Conservation (phyloP, 1,140 invertebrate species). For the Ephestia elutella region DNA sequence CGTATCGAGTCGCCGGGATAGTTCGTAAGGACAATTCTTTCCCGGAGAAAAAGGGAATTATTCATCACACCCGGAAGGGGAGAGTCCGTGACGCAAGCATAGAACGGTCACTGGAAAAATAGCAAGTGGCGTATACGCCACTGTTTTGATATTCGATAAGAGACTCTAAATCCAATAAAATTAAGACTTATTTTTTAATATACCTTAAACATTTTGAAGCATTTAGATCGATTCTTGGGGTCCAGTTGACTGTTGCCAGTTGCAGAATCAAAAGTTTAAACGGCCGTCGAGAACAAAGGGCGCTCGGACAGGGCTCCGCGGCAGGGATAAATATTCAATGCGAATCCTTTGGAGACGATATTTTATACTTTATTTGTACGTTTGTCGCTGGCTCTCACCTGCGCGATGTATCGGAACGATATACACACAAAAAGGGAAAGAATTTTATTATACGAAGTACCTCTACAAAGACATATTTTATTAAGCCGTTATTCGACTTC, state of each 20-base stretch:
- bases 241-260: constrained; percentile 69
- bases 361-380: constrained; percentile 64
- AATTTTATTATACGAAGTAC: constrained; percentile 22
- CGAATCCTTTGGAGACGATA: constrained; percentile 71
- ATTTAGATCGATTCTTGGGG: constrained; percentile 56
- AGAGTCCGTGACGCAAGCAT: constrained; percentile 71
- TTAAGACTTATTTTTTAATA: constrained; percentile 31
- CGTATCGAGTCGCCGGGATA: constrained; percentile 65
- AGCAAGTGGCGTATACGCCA: constrained; percentile 33
- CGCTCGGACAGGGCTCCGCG: constrained; percentile 53
- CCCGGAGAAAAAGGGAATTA: constrained; percentile 70
- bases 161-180: constrained; percentile 9
- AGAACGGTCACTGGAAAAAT: constrained; percentile 57
- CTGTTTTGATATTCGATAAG: constrained; percentile 10
- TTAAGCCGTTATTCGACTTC: not conserved
- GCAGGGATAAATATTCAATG: constrained; percentile 70
- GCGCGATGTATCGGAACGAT: constrained; percentile 50
- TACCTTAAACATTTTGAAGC: constrained; percentile 8
- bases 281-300: constrained; percentile 70
- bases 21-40: constrained; percentile 69
- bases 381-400: constrained; percentile 63
- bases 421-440: constrained; percentile 14
- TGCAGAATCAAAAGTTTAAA: constrained; percentile 75
- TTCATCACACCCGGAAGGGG: constrained; percentile 74
- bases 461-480: constrained; percentile 10